A percentile compares a stretch with the other conserved stretches of the same genome.
These are phyloP conservation scores for Chaunax sp. DNA, from an alignment of 2,797 vertebrate genomes.

Conservation along the genomic window DNA sequence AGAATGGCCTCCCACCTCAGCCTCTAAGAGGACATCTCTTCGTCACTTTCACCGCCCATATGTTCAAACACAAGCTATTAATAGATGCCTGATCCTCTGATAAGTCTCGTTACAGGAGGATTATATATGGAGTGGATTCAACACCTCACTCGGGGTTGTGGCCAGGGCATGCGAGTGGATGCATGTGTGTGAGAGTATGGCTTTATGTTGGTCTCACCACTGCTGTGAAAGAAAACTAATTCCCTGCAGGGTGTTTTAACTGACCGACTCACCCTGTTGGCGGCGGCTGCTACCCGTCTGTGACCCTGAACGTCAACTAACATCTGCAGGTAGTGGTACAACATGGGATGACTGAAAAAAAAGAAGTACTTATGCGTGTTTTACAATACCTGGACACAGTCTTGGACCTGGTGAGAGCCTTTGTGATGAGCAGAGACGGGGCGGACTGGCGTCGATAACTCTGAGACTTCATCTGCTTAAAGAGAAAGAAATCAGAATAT, in stretches of 20 bases:
- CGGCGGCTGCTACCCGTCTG: too few relatives aligned
- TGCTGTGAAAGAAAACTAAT: not conserved
- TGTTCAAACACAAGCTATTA: conserved; percentile 66
- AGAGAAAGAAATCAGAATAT: not conserved
- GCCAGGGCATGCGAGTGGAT: conserved; percentile 14
- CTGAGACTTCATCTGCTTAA: conserved; percentile 90
- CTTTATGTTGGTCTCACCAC: conserved; percentile 1
- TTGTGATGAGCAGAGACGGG: conserved; percentile 91
- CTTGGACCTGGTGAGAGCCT: conserved; percentile 90
- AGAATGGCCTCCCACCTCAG: too few relatives aligned
- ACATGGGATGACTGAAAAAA: too few relatives aligned
- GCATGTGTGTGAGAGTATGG: conserved; percentile 3
- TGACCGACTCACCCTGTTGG: not conserved
- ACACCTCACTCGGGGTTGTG: conserved; percentile 38
- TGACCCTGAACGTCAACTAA: not conserved
- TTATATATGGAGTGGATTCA: conserved; percentile 63
- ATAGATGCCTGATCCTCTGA: conserved; percentile 70
- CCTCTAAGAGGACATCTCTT: conserved; percentile 44
- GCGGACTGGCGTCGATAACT: conserved; percentile 92
- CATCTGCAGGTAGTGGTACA: too few relatives aligned
- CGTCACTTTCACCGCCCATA: conserved; percentile 47
- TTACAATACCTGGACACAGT: conserved; percentile 86
- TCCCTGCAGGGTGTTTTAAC: not conserved
- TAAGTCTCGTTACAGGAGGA: conserved; percentile 61
- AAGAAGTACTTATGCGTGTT: not conserved